phyloP scores from a whole-genome alignment of 2,797 vertebrate species.

The Danio jaintianensis region DNA sequence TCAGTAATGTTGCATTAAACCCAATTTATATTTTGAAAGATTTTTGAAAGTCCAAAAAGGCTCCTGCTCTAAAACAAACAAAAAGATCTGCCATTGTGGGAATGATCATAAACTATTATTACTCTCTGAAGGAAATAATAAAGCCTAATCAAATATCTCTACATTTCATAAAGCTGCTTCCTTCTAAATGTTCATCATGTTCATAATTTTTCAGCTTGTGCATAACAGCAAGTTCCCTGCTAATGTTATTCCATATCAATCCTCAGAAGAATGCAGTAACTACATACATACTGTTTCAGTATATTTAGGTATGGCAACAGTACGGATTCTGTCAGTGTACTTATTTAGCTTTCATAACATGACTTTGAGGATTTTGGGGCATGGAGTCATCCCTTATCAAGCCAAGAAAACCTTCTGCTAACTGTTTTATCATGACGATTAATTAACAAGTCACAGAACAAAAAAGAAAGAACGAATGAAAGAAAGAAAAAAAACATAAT shows the following conservation, averaged over 20 bases:
- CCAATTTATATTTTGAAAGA: too few species aligned
- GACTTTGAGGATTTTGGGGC: slow-evolving; percentile 1
- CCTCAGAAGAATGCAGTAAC: neutral
- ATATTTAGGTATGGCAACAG: neutral
- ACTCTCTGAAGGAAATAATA: slow-evolving; percentile 4
- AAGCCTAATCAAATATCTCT: slow-evolving; percentile 14
- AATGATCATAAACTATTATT: slow-evolving; percentile 5
- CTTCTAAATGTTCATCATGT: slow-evolving; percentile 17
- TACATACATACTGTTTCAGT: neutral
- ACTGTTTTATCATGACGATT: neutral
- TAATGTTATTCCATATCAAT: neutral
- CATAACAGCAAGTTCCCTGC: neutral
- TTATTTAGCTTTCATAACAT: slow-evolving; percentile 1
- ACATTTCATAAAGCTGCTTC: neutral
- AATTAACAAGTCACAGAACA: neutral
- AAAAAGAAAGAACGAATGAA: too few species aligned
- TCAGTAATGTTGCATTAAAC: too few species aligned
- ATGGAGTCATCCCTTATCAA: neutral
- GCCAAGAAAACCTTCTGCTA: neutral
- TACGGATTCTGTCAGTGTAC: neutral
- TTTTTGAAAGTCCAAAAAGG: neutral
- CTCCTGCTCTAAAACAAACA: slow-evolving; percentile 1
- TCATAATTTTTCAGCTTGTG: slow-evolving; percentile 23
- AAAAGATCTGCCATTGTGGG: neutral
- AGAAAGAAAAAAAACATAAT: neutral